Base-by-base conservation (phyloP, 2,113 vertebrate species). In the Oreochromis aureus region DNA sequence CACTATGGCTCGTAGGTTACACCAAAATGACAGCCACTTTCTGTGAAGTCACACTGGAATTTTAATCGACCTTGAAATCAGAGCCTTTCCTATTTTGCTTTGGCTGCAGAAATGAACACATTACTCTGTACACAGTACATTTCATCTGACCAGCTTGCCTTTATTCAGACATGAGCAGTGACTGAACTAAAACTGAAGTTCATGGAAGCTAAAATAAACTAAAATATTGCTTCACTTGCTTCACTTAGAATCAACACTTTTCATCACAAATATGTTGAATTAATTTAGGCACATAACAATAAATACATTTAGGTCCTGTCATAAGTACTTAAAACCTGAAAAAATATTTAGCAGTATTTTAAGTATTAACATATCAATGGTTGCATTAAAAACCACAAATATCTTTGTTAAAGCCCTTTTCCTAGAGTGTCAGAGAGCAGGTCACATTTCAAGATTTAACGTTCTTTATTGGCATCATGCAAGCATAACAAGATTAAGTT, bases 21-120 rank as follows among this genome's bases (percentile, higher is more conserved):
- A 84, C 79, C 86, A 89, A 44, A 88, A 80, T 86, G 79, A 80
- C 82, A 84, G 78, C 39, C 78, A 78, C 51, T 84, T 91, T 83
- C 87, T 86, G 90, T 78, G 87, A 91, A 93, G 92, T 86, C 83
- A 94, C 82, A 86, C 87, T 87, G 86, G 87, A 92, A 94, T 91
- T 71, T 87, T 90, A 92, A 93, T 81, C 86, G 86, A 93, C 81
- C 90, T 86, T 56, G 82, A 94, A 92, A 91, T 88, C 66, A 80
- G 85, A 90, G 89, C 76, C 85, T 88, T 82, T 58, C 71, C 56
- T 86, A 7, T 80, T 56, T 2, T 24, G 69, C 83, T 55, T 55
- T 18, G 10, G 30, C 48, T 19, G 81, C 44, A 48, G 44, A 19
- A 76, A 51, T 51, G 18, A 76, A 32, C 16, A 19, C 16, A 12